Conservation (phyloP, 1,140 invertebrate genomes). For the Asobara japonica region DNA sequence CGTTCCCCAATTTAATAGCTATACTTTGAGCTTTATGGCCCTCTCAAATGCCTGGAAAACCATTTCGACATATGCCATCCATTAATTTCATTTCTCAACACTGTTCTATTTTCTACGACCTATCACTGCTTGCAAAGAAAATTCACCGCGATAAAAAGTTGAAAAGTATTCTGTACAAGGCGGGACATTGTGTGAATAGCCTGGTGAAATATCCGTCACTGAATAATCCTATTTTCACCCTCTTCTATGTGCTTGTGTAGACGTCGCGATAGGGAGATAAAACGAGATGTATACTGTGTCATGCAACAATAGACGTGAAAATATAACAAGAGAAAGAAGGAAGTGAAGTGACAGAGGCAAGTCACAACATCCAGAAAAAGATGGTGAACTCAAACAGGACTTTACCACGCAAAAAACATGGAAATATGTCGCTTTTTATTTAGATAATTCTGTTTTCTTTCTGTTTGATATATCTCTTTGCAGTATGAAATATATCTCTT, state of each 20-base stretch:
- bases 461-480: not conserved
- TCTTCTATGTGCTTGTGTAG: not conserved
- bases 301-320: constrained; percentile 7
- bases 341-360: not conserved
- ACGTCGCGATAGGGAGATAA: not conserved
- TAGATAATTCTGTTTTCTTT: not conserved
- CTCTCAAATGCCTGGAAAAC: not conserved
- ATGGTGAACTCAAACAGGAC: not conserved
- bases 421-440: not conserved
- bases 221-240: not conserved
- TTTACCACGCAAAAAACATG: not conserved
- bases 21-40: not conserved
- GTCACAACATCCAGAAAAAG: not conserved
- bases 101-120: not conserved
- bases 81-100: not conserved
- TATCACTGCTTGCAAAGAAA: not conserved
- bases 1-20: not conserved
- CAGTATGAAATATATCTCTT: not conserved
- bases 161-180: not conserved
- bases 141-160: not conserved
- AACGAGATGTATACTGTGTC: constrained; percentile 5
- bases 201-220: constrained; percentile 3
- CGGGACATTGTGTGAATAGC: not conserved
- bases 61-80: not conserved
- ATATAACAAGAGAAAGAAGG: not conserved